Evolutionary conservation across 2,113 vertebrate genomes (phyloP).

Genomic region (Stictonetta naevosa): DNA sequence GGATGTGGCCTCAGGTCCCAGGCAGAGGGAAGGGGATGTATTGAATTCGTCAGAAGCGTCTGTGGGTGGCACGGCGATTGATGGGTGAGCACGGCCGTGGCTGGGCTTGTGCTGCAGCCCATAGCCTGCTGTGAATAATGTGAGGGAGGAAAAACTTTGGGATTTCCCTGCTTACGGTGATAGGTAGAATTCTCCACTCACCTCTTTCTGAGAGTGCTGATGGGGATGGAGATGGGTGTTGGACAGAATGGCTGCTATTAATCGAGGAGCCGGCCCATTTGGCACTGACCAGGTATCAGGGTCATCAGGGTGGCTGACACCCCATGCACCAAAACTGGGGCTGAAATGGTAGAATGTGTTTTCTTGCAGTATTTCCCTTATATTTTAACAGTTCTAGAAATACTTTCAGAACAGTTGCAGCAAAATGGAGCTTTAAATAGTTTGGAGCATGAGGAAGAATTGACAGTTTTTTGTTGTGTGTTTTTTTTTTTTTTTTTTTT

Average conservation of each 20-base stretch:
- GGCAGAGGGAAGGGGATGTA: background rate
- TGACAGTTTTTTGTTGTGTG: background rate
- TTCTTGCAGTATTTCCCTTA: background rate
- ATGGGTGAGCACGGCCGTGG: background rate
- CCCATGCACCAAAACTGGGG: background rate
- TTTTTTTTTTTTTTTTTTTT: background rate
- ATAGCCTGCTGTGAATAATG: background rate
- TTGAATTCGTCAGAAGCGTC: background rate
- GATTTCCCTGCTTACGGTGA: background rate
- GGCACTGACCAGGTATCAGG: background rate
- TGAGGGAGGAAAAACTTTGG: background rate
- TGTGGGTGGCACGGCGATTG: background rate
- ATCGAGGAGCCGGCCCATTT: background rate
- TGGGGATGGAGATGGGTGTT: background rate
- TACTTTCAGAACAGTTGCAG: background rate
- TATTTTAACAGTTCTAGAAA: background rate
- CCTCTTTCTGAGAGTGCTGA: background rate
- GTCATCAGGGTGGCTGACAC: background rate
- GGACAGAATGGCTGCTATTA: background rate
- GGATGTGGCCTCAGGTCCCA: background rate
- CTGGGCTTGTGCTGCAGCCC: background rate
- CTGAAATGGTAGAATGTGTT: background rate
- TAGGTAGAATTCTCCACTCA: background rate
- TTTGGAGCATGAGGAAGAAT: background rate
- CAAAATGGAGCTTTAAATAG: background rate